Evolutionary conservation across 2,888 invertebrate species (phyloP).

Genomic region (Pseudanteris insignis): DNA sequence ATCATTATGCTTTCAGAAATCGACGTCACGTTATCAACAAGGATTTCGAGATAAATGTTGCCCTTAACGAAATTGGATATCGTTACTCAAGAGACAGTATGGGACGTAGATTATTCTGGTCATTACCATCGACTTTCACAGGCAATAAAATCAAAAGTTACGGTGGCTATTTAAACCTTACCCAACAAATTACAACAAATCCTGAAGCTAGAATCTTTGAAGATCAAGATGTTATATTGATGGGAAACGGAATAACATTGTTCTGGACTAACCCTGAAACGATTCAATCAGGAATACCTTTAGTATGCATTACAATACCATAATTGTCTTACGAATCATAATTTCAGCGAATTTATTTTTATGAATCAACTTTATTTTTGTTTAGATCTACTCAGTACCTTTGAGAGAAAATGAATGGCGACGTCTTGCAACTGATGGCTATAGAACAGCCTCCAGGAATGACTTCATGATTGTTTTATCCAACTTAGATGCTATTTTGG

Average conservation of each 20-base stretch:
- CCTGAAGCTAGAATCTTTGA: constrained; percentile 69
- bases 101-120: constrained; percentile 76
- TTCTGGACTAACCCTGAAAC: constrained; percentile 77
- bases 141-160: constrained; percentile 86
- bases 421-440: constrained; percentile 68
- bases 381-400: constrained; percentile 72
- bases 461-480: constrained; percentile 87
- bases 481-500: constrained; percentile 82
- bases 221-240: constrained; percentile 84
- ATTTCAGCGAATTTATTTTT: no score
- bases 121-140: constrained; percentile 71
- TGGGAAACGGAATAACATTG: constrained; percentile 80
- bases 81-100: constrained; percentile 66
- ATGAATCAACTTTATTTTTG: no score
- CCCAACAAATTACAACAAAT: constrained; percentile 74
- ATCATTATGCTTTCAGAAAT: constrained; percentile 58
- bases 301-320: constrained; percentile 67
- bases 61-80: constrained; percentile 73
- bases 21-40: constrained; percentile 65
- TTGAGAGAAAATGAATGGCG: constrained; percentile 77
- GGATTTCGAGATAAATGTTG: constrained; percentile 69
- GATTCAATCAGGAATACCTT: constrained; percentile 69
- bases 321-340: no score
- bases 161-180: constrained; percentile 82
- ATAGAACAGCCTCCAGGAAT: constrained; percentile 74